These are phyloP conservation scores for Myotis vivesi DNA, from an alignment of 2,797 vertebrate species.

Conservation along the genomic window DNA sequence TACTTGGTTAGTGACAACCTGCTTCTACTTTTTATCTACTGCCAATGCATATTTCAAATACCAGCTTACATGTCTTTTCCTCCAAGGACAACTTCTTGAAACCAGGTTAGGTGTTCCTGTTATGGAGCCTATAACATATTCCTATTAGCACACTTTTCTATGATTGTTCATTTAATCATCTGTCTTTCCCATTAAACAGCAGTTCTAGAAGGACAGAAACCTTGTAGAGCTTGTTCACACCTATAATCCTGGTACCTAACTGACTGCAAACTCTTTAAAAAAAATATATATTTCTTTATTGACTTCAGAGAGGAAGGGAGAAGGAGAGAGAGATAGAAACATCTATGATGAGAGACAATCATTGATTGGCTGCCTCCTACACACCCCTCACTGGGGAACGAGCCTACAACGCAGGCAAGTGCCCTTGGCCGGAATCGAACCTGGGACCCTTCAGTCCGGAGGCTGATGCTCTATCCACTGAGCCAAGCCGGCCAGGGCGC, in stretches of 20 bases:
- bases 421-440: too few species aligned
- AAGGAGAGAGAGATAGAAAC: too few species aligned
- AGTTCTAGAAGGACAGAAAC: not conserved
- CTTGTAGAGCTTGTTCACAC: not conserved
- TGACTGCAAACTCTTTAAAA: not conserved
- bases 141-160: not conserved
- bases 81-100: not conserved
- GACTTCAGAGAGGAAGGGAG: too few species aligned
- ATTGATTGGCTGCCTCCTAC: too few species aligned
- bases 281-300: too few species aligned
- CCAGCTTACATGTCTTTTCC: not conserved
- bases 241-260: not conserved
- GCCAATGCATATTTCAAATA: not conserved
- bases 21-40: not conserved
- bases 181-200: not conserved
- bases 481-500: too few species aligned
- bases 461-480: too few species aligned
- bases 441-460: too few species aligned
- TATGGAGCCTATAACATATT: not conserved
- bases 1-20: constrained; percentile 1
- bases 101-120: constrained; percentile 15
- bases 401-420: too few species aligned
- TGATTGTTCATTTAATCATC: not conserved
- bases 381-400: too few species aligned
- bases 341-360: too few species aligned